Base-by-base conservation (phyloP, 2,888 invertebrate species). In the Euproctis similis region DNA sequence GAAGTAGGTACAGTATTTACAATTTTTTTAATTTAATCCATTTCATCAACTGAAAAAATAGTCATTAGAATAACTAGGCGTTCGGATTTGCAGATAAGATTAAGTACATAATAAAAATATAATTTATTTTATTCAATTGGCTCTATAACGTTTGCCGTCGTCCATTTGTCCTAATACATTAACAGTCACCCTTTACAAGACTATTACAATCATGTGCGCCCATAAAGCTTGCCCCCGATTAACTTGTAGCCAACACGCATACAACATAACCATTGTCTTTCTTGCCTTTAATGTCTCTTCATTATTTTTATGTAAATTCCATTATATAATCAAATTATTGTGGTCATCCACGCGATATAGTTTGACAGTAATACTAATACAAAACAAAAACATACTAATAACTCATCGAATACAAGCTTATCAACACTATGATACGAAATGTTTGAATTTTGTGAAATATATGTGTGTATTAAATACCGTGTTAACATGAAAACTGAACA, bases 251-350 rank as follows among this genome's bases (percentile, higher is more conserved):
- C 33, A 41, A 55, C 65, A 62, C 61, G 59, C 44, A 63, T 52
- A 53, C 42, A 47, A 47, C 34, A 44, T 26, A 30, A 28, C 48
- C 46, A 47, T 54, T 65, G 56, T 65, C 58, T 45, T 50, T 30
- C 36, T 36, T n/a, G n/a, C n/a, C n/a, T 14, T 34, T 53, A 46
- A 55, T 45, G 41, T 44, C 38, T 46, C 49, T 59, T 59, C 60
- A 62, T 64, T 59, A 58, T 65, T 67, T 54, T 49, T 59, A 54
- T 62, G 53, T 61, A 69, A 66, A 68, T 68, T 68, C 64, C 53
- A 59, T 63, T 51, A 63, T 55, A 55, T 59, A 58, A 64, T 62
- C 53, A 65, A 65, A 66, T 64, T 60, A 68, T 67, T 60, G 56
- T 53, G 46, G 52, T 53, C 57, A 56, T 62, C 60, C 66, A 63